Evolutionary conservation across 2,888 invertebrate species (phyloP), one percentile per base, ranked within the genome.

Genomic region (Caenorhabditis sp.): DNA sequence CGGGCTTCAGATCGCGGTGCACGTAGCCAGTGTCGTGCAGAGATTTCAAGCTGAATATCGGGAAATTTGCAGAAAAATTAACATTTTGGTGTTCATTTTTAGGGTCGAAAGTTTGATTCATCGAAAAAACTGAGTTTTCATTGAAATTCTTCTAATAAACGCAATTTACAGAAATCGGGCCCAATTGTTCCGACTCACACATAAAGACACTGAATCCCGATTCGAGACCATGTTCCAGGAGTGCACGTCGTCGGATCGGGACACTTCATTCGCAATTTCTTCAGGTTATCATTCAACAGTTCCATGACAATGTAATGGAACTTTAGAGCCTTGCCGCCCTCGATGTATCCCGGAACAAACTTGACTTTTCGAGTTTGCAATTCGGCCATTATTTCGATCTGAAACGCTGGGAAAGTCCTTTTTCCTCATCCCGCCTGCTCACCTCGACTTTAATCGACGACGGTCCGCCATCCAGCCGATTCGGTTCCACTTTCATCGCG

Each of bases 401-500:
- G 26, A 53, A 50, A 50, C n/a, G n/a, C n/a, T n/a, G n/a, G n/a
- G n/a, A n/a, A n/a, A n/a, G n/a, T n/a, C n/a, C n/a, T n/a, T n/a
- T n/a, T n/a, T n/a, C n/a, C n/a, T n/a, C n/a, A n/a, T n/a, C n/a
- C n/a, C n/a, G n/a, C n/a, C n/a, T 13, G 6, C 2, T 24, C 8
- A 67, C 67, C 40, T 69, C 72, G 6, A 20, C 47, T 44, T 50
- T 64, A 5, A 74, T 26, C 3, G 65, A 24, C 9, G 56, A 20
- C 4, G 28, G 8, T 5, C 24, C 55, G 8, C 58, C 65, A 15
- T 50, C 50, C 15, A 37, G 5, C 6, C 58, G 32, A 1, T 74
- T 65, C 32, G 72, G 56, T n/a, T 74, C 72, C 20, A 74, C 28
- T 58, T 74, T 74, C 72, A 74, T 74, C 24, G 72, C 72, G 18